A percentile compares a stretch with the other conserved stretches of the same genome.
phyloP scores from a whole-genome alignment of 2,888 invertebrate genomes.

The Dryomyza anilis region DNA sequence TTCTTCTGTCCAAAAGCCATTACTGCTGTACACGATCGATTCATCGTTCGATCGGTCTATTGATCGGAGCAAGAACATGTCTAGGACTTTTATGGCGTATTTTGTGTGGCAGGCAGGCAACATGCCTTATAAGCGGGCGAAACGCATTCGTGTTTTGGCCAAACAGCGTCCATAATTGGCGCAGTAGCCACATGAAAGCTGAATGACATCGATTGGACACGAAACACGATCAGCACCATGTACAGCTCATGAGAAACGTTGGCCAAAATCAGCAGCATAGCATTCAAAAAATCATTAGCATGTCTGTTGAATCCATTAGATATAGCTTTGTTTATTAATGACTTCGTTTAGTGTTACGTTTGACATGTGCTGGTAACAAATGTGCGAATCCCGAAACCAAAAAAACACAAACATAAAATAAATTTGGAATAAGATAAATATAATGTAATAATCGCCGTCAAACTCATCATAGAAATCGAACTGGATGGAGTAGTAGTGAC shows the following conservation, averaged over 20 bases:
- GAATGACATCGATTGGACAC: constrained; percentile 6
- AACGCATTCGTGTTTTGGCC: not conserved
- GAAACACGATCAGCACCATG: not conserved
- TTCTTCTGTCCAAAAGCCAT: too few species aligned
- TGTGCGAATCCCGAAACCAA: not conserved
- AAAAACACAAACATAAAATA: too few species aligned
- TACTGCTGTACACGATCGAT: too few species aligned
- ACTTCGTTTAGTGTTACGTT: not conserved
- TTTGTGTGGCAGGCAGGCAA: too few species aligned
- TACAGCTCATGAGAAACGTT: not conserved
- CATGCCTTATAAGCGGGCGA: constrained; percentile 9
- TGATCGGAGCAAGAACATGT: too few species aligned
- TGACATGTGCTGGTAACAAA: not conserved
- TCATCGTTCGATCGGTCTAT: too few species aligned
- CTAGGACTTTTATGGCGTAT: too few species aligned
- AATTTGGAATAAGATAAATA: too few species aligned
- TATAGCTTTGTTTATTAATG: not conserved
- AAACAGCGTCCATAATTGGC: constrained; percentile 18
- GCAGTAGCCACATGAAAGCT: not conserved
- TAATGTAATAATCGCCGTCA: not conserved
- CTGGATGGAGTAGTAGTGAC: too few species aligned
- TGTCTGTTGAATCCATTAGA: not conserved
- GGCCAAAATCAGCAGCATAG: not conserved
- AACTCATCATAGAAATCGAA: not conserved
- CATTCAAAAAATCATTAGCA: constrained; percentile 3